Conservation (phyloP, 2,113 vertebrate species). For the Dipodomys stephensi region DNA sequence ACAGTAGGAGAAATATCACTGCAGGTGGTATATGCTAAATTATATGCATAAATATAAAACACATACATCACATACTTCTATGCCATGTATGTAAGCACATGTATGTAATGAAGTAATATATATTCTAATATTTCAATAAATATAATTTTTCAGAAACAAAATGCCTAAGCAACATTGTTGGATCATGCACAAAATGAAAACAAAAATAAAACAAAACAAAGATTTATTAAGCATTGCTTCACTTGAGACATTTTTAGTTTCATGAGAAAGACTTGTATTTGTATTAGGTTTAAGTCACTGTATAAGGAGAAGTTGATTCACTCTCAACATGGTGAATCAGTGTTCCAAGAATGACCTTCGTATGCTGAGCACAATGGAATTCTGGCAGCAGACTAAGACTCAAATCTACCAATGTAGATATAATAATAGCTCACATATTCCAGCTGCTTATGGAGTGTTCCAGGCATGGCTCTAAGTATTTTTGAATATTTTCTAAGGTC, state of each 20-base stretch:
- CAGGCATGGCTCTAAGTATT: neutral
- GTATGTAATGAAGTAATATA: neutral
- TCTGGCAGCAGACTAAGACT: neutral
- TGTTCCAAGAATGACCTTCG: neutral
- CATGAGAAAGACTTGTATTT: neutral
- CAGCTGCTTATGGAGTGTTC: neutral
- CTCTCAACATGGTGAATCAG: neutral
- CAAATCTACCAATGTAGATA: neutral
- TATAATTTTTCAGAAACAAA: slow-evolving; percentile 26
- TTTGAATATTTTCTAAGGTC: neutral
- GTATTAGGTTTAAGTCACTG: neutral
- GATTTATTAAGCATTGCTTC: neutral
- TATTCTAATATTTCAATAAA: neutral
- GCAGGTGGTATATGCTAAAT: neutral
- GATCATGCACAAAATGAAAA: neutral
- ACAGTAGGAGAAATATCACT: neutral
- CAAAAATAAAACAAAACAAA: neutral
- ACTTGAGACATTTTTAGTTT: neutral
- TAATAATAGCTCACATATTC: neutral
- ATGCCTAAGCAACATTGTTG: neutral
- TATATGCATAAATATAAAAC: neutral
- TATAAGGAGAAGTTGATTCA: neutral
- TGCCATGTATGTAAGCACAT: accelerated
- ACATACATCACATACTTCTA: neutral
- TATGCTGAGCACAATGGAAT: neutral